Evolutionary conservation across 2,888 invertebrate genomes (phyloP).

Genomic region (Globia sparganii): DNA sequence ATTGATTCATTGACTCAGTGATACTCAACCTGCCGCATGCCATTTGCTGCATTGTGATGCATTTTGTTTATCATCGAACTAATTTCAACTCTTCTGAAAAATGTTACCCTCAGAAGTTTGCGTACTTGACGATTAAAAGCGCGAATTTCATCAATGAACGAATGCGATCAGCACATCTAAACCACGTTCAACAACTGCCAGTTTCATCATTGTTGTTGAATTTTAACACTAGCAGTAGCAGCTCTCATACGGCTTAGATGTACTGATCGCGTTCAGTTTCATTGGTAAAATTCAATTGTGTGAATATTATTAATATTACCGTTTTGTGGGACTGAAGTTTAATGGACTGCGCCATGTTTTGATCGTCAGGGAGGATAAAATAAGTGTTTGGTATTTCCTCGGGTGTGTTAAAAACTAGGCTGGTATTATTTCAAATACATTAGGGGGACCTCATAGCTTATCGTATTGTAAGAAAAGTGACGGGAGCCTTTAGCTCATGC

Average conservation of each 20-base stretch:
- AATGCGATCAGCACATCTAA: no score
- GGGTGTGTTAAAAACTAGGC: neutral
- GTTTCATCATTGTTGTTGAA: no score
- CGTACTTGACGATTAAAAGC: no score
- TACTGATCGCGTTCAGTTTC: no score
- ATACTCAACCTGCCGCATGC: constrained; percentile 43
- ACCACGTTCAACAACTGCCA: no score
- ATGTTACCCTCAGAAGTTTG: neutral
- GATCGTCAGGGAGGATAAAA: neutral
- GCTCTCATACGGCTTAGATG: no score
- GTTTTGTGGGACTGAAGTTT: no score
- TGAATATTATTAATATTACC: no score
- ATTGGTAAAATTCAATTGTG: no score
- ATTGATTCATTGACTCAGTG: constrained; percentile 69
- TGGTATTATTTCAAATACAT: neutral
- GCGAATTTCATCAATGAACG: no score
- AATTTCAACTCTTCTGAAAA: neutral
- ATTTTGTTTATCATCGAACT: constrained; percentile 1
- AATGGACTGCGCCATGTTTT: neutral
- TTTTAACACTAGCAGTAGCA: no score
- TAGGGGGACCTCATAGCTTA: neutral
- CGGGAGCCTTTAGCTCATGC: neutral
- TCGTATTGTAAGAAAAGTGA: neutral
- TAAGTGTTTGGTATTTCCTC: neutral
- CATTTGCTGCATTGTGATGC: neutral